Conservation (phyloP, 1,140 invertebrate genomes). For the Heliothis subflexa region DNA sequence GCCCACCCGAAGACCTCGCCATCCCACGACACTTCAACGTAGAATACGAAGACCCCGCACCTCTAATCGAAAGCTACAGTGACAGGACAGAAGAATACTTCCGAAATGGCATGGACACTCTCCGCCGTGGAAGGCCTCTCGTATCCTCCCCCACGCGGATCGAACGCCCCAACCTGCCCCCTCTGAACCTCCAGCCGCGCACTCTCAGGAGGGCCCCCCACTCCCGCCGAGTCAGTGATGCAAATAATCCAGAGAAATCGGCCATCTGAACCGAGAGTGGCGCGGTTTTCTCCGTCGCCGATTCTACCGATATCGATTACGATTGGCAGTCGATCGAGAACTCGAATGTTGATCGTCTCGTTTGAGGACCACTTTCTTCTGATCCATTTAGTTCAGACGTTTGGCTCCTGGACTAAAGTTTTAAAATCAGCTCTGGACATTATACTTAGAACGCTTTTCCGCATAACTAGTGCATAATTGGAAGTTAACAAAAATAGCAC, state of each 20-base stretch:
- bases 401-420: slow-evolving; percentile 18
- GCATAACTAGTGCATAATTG: slow-evolving; percentile 1
- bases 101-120: slow-evolving; percentile 80
- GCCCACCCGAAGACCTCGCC: slow-evolving; percentile 78
- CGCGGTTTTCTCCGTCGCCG: slow-evolving; percentile 85
- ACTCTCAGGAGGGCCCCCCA: slow-evolving; percentile 87
- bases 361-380: slow-evolving; percentile 59
- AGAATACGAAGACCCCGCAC: slow-evolving; percentile 90
- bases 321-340: slow-evolving; percentile 73
- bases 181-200: slow-evolving; percentile 90
- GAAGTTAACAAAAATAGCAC: slow-evolving; percentile 14
- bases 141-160: slow-evolving; percentile 93
- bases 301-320: slow-evolving; percentile 77
- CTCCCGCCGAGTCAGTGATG: slow-evolving; percentile 88
- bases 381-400: slow-evolving; percentile 7
- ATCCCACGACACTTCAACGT: slow-evolving; percentile 91
- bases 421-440: slow-evolving; percentile 30
- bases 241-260: slow-evolving; percentile 85
- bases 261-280: slow-evolving; percentile 84
- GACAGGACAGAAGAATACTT: slow-evolving; percentile 81
- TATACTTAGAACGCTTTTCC: slow-evolving; percentile 33
- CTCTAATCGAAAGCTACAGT: slow-evolving; percentile 90
- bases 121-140: slow-evolving; percentile 84
- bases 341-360: slow-evolving; percentile 78
- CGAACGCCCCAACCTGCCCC: slow-evolving; percentile 92